Evolutionary conservation across 2,113 vertebrate genomes (phyloP), one percentile per base, ranked within the genome.

Genomic region (Heliornis fulica): DNA sequence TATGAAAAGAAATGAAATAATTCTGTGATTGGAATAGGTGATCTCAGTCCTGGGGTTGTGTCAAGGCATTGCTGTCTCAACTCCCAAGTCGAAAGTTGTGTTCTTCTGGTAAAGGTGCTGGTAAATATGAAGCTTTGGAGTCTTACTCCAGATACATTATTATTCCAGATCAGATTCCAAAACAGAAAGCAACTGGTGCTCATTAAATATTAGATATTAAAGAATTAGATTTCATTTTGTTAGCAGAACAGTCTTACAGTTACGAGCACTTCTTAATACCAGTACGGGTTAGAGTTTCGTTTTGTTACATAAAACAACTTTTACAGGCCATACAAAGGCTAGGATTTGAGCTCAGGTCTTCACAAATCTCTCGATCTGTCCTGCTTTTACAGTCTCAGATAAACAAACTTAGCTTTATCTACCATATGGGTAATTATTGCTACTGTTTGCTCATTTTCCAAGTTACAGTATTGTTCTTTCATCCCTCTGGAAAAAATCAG

Each of bases 21-120:
- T 69, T 69, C 22, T 32, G 28, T 72, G 13, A 31, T 80, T 66
- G 70, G 75, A 85, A 54, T n/a, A n/a, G n/a, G n/a, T n/a, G n/a
- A n/a, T n/a, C n/a, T 53, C 31, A 51, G 4, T 50, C 48, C 43
- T 82, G 53, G 26, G 70, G 43, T 40, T 83, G 25, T 74, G 56
- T 56, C 0, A 8, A 69, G 38, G 12, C 2, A 0, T 14, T 72
- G 45, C 9, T 5, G 31, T 70, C 31, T 14, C n/a, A 85, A 0
- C 9, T 76, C 25, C 56, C 29, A 54, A 48, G 8, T 51, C 18
- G 22, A 6, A 72, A 76, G 8, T 23, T 72, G 7, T 59, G 5
- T 48, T 84, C 11, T 75, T 87, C 29, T 48, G 29, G 29, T 68
- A 61, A 75, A 69, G 3, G 26, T 45, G 34, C 6, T 26, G 28